Evolutionary conservation across 2,888 invertebrate genomes (phyloP).

Genomic region (Rapana venosa): DNA sequence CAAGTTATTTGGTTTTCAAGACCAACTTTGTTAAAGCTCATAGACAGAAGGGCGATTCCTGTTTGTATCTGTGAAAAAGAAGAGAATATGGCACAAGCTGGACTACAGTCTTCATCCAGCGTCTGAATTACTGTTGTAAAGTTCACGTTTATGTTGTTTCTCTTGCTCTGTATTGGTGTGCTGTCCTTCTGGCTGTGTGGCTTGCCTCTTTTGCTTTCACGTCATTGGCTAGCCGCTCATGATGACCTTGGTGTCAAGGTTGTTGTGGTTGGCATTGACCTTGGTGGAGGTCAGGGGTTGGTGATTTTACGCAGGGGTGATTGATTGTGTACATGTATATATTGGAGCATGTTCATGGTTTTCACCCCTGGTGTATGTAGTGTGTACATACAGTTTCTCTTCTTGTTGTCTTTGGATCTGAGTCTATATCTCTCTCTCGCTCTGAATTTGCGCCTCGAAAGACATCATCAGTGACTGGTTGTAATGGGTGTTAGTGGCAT

Average conservation of each 20-base stretch:
- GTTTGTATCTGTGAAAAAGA: no score
- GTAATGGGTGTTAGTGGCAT: constrained; percentile 32
- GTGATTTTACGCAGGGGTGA: neutral
- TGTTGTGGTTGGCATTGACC: neutral
- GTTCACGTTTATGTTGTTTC: neutral
- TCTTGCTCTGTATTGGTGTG: neutral
- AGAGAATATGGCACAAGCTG: constrained; percentile 4
- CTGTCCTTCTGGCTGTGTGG: neutral
- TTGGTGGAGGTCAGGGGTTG: neutral
- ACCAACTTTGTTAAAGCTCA: neutral
- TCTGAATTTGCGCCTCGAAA: constrained; percentile 32
- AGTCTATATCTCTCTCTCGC: neutral
- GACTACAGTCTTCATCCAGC: no score
- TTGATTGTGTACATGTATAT: neutral
- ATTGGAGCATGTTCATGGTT: neutral
- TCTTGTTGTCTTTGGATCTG: neutral
- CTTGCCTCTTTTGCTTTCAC: neutral
- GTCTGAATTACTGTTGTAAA: no score
- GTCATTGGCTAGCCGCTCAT: neutral
- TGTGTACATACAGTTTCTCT: neutral
- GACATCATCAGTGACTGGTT: constrained; percentile 41
- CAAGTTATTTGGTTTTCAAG: neutral
- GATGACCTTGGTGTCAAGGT: neutral
- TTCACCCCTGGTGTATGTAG: neutral
- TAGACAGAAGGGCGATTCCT: no score